Evolutionary conservation across 2,888 invertebrate species (phyloP).

Genomic region (Allygus modestus): DNA sequence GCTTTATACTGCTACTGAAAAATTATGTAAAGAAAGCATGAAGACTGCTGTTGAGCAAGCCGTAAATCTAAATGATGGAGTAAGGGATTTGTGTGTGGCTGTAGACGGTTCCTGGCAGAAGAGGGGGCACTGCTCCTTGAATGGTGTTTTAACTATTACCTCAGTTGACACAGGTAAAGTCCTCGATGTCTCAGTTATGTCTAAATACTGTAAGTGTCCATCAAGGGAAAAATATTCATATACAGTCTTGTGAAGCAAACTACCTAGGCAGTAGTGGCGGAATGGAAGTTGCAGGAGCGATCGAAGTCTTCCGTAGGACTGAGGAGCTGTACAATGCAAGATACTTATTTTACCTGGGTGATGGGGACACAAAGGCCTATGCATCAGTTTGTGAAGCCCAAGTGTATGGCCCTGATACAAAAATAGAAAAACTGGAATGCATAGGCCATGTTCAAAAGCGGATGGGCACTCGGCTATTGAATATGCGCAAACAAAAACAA

Average conservation of each 20-base stretch:
- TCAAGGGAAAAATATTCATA: conserved; percentile 26
- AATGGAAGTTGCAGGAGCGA: conserved; percentile 49
- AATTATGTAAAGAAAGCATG: conserved; percentile 53
- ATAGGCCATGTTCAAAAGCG: conserved; percentile 45
- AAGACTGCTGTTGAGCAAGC: conserved; percentile 55
- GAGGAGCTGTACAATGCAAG: conserved; percentile 59
- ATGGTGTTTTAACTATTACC: conserved; percentile 57
- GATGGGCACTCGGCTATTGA: conserved; percentile 46
- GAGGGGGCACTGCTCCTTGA: conserved; percentile 56
- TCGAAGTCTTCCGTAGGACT: conserved; percentile 25
- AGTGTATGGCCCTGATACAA: conserved; percentile 36
- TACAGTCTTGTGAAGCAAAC: conserved; percentile 23
- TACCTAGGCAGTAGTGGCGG: conserved; percentile 38
- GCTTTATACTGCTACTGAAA: conserved; percentile 24
- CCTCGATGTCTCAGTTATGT: conserved; percentile 33
- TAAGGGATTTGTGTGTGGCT: conserved; percentile 46
- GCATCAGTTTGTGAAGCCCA: conserved; percentile 28
- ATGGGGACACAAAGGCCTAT: conserved; percentile 61
- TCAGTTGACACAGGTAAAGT: conserved; percentile 57
- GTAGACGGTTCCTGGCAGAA: conserved; percentile 58
- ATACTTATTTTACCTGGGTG: conserved; percentile 64
- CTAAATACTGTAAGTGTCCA: conserved; percentile 28
- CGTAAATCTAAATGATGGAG: conserved; percentile 42
- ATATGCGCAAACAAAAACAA: conserved; percentile 22
- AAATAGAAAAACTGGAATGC: conserved; percentile 51